Conservation (phyloP, 2,797 vertebrate genomes). For the Tokudaia tokunoshimensis region DNA sequence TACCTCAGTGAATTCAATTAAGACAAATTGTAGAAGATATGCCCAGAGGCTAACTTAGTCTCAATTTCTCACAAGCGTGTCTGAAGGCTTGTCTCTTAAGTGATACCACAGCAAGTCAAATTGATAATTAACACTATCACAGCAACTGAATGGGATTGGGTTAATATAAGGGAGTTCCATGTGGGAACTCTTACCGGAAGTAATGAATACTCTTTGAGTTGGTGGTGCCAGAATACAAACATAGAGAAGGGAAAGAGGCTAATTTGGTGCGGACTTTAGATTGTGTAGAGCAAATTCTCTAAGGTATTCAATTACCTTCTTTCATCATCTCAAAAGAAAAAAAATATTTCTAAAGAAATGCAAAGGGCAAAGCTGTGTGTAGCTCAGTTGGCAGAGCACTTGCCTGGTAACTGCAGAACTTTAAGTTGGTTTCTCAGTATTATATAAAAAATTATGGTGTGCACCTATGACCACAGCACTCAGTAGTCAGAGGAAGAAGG, state of each 20-base stretch:
- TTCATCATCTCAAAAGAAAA: slow-evolving; percentile 11
- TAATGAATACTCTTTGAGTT: background rate
- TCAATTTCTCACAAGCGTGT: background rate
- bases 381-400: background rate
- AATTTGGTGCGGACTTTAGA: background rate
- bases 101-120: background rate
- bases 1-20: background rate
- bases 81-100: background rate
- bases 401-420: background rate
- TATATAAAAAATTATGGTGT: background rate
- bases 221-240: background rate
- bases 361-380: background rate
- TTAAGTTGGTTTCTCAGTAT: background rate
- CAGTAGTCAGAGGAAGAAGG: too few species aligned
- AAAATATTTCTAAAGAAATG: slow-evolving; percentile 38
- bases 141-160: background rate
- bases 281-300: background rate
- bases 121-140: background rate
- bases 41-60: background rate
- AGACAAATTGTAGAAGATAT: background rate
- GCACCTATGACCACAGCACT: background rate
- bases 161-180: background rate
- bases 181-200: background rate
- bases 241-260: background rate
- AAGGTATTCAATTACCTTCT: background rate